Base-by-base conservation (phyloP, 1,140 invertebrate species). In the Drosophila paulistorum region DNA sequence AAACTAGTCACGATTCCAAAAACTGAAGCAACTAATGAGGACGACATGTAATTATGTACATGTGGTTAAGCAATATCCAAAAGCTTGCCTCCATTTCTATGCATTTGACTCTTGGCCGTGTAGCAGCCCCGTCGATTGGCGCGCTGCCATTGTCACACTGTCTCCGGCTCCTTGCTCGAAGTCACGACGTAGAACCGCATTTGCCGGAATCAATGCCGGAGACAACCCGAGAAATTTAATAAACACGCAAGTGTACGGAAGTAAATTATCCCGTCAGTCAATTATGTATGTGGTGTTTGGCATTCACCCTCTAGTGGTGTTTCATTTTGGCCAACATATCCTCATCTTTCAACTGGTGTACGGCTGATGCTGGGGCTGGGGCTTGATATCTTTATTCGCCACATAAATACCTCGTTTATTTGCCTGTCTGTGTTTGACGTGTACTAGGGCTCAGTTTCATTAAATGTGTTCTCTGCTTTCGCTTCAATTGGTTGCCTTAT, bases 171-270 rank as follows among this genome's bases (percentile, higher is more conserved):
- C 35, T 5, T 55, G 39, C 7, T 9, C 2, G 3, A 5, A 2
- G 23, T 26, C 23, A 26, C 23, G 23, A 26, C 23, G 3, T 4
- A 26, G 23, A 26, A 4, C 2, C 23, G 13, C 10, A 45, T 11
- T 42, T 67, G 54, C 17, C 59, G 45, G 84, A 87, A 87, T 89
- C 84, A 89, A 87, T 89, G 83, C 74, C 70, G 58, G 54, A 81
- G 80, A 90, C 84, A 89, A 71, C 69, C 85, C 80, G 68, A 79
- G 77, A 81, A 89, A 89, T 89, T 89, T 89, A 89, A 89, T 89
- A 89, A 89, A 89, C 84, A 89, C 84, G 84, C 84, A 89, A 89
- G 80, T 89, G 85, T 78, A 89, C 74, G 84, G 84, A 89, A 89
- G 84, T 89, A 78, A 89, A 89, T 89, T 89, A 79, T 89, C 71